Conservation (phyloP, 2,888 invertebrate species). For the Sericinus montela region DNA sequence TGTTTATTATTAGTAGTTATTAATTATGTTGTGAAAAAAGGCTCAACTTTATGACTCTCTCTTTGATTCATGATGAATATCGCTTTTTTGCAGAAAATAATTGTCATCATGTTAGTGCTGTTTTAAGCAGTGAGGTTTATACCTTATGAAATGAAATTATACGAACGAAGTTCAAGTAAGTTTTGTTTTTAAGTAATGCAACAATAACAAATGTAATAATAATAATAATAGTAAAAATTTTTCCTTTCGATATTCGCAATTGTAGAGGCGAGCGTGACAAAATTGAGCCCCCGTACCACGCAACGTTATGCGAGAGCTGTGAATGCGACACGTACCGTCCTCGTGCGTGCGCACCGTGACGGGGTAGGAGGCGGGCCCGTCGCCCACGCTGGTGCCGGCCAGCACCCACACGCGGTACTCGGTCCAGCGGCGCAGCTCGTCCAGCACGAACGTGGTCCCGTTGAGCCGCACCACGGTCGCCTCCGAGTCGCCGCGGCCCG, state of each 20-base stretch:
- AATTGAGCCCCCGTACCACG: conserved; percentile 35
- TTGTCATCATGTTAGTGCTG: too few relatives aligned
- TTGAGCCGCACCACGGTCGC: conserved; percentile 89
- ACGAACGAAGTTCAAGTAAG: too few relatives aligned
- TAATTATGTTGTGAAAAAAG: conserved; percentile 36
- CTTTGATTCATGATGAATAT: too few relatives aligned
- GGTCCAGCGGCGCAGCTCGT: conserved; percentile 96
- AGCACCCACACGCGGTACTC: conserved; percentile 98
- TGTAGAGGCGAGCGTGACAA: conserved; percentile 33
- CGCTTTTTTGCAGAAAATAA: too few relatives aligned
- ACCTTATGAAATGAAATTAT: too few relatives aligned
- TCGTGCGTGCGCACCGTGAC: conserved; percentile 96
- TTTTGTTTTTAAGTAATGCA: too few relatives aligned
- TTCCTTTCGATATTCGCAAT: too few relatives aligned
- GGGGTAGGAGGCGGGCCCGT: conserved; percentile 95
- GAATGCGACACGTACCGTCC: conserved; percentile 93
- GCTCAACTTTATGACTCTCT: conserved; percentile 49
- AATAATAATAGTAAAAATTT: too few relatives aligned
- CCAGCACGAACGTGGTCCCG: conserved; percentile 88
- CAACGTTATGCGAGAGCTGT: not conserved
- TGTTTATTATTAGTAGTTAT: conserved; percentile 37
- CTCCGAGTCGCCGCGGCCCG: conserved; percentile 90
- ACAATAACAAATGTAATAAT: too few relatives aligned
- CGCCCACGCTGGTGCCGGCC: conserved; percentile 97
- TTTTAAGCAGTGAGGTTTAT: too few relatives aligned